Evolutionary conservation across 2,888 invertebrate genomes (phyloP).

Genomic region (Nephrotoma guestfalica): DNA sequence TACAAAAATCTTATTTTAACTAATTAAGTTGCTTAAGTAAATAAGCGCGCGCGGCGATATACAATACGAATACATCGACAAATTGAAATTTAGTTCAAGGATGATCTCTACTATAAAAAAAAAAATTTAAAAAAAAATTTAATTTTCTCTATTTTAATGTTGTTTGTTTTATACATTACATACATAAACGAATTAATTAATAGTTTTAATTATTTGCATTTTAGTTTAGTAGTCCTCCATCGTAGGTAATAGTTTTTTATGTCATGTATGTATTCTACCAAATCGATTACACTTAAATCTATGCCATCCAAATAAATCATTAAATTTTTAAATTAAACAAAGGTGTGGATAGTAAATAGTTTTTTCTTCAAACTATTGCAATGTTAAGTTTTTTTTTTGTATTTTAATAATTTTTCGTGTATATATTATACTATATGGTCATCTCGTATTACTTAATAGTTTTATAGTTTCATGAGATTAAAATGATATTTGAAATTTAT

Average conservation of each 20-base stretch:
- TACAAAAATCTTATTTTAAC: not conserved
- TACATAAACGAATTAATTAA: not conserved
- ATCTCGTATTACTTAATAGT: not conserved
- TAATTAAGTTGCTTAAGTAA: not conserved
- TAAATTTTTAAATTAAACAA: not conserved
- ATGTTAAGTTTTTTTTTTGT: not conserved
- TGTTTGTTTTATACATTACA: not conserved
- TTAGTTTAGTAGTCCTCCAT: not conserved
- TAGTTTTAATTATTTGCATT: not conserved
- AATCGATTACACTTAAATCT: not conserved
- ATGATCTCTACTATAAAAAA: not conserved
- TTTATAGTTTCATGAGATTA: not conserved
- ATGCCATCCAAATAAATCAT: not conserved
- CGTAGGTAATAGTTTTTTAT: not conserved
- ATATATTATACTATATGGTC: not conserved
- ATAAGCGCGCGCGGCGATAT: not conserved
- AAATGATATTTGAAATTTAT: not conserved
- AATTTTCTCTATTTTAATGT: not conserved
- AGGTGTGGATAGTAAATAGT: not conserved
- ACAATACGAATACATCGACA: not conserved
- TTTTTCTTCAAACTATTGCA: not conserved
- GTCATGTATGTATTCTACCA: not conserved
- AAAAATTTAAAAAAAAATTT: not conserved
- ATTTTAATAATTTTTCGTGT: not conserved
- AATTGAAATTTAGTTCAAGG: not conserved